phyloP scores from a whole-genome alignment of 1,140 invertebrate species.

The Drosophila guanche region DNA sequence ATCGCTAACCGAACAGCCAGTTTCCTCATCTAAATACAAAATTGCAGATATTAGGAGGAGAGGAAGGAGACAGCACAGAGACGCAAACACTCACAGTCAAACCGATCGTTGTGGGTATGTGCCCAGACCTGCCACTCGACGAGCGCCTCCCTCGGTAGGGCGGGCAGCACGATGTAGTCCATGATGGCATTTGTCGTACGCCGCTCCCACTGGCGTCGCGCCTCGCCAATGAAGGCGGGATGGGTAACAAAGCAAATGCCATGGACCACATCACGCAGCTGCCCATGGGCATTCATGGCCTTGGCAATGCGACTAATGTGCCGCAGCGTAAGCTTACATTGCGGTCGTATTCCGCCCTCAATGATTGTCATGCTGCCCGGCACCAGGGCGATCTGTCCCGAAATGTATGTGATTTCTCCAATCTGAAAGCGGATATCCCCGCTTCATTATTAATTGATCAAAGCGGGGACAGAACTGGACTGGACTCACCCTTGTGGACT shows the following conservation, averaged over 20 bases:
- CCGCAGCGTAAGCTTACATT: slow-evolving; percentile 92
- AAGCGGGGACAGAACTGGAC: too few relatives aligned
- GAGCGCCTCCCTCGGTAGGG: slow-evolving; percentile 90
- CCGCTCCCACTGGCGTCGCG: slow-evolving; percentile 91
- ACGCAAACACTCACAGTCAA: slow-evolving; percentile 89
- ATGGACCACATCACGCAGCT: slow-evolving; percentile 91
- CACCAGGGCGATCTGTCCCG: slow-evolving; percentile 95
- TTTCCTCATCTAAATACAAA: slow-evolving; percentile 90
- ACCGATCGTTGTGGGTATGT: slow-evolving; percentile 92
- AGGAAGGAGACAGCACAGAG: not conserved
- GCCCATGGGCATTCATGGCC: slow-evolving; percentile 90
- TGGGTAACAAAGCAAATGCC: slow-evolving; percentile 93
- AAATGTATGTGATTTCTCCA: slow-evolving; percentile 92
- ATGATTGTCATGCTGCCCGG: slow-evolving; percentile 91
- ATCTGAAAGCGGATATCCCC: slow-evolving; percentile 84
- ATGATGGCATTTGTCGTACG: slow-evolving; percentile 94
- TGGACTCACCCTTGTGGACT: slow-evolving; percentile 88
- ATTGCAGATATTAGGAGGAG: not conserved
- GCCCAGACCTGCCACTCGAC: slow-evolving; percentile 97
- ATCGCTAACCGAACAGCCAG: slow-evolving; percentile 91
- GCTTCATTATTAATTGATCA: not conserved
- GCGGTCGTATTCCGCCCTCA: slow-evolving; percentile 88
- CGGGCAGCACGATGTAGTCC: slow-evolving; percentile 92
- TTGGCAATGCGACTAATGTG: slow-evolving; percentile 92
- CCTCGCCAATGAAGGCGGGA: slow-evolving; percentile 88